Evolutionary conservation across 2,888 invertebrate species (phyloP), one percentile per base, ranked within the genome.

Genomic region (Mythimna ferrago): DNA sequence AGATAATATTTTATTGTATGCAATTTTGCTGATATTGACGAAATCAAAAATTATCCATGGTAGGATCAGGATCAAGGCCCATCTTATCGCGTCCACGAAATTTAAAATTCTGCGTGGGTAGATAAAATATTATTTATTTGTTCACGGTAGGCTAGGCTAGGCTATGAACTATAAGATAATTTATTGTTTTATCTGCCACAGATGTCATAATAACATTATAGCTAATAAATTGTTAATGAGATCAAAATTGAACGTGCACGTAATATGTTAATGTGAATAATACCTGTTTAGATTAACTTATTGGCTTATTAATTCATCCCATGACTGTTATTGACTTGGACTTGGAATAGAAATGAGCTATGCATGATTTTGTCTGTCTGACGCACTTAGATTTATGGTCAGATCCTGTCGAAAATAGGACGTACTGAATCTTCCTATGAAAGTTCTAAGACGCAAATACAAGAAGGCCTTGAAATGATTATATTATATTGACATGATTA

Each of bases 221-320:
- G 44, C 60, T 67, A 79, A 82, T 83, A 85, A 87, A 89, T 88
- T 86, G 85, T 79, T 86, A 86, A 89, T 88, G 80, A 78, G 86
- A 86, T 88, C 87, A 85, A 86, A 87, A 84, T 87, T 81, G 78
- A 80, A 78, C 80, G 76, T 73, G 78, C 81, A 86, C 81, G 83
- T 81, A 83, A 83, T 84, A 85, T 84, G 81, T 63, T 75, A 81
- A 85, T 83, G 67, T 21, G 57, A 64, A 81, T 72, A 75, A 54
- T 76, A 72, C 82, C 67, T 66, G 80, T 63, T 83, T 73, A 32
- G 80, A 81, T 72, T 84, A 69, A 70, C 54, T 80, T 81, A 82
- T 81, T 76, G 62, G 64, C 80, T 66, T 53, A 83, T 76, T 77
- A 70, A 84, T 74, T 74, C 81, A 71, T 53, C 66, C 60, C 82